Base-by-base conservation (phyloP, 37 sponge, comb jelly and placozoan genomes). In the Tethya wilhelma region DNA sequence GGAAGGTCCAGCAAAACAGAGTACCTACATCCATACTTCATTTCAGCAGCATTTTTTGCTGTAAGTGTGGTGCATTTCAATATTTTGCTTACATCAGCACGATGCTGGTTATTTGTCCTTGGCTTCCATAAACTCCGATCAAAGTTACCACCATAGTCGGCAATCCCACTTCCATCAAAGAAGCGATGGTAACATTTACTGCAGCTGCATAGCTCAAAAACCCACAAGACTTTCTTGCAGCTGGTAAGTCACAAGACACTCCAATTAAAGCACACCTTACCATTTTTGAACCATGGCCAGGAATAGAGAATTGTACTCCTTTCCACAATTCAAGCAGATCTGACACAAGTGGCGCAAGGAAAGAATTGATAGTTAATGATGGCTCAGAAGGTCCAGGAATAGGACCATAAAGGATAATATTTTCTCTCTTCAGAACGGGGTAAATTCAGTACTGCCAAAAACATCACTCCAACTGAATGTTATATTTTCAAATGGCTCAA, bases 341-440 rank as follows among this genome's bases (percentile, higher is more conserved):
- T 38, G 29, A 37, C 7, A 83, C 67, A 6, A 83, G 75, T 45
- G 83, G 75, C 0, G 31, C 7, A 19, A 83, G 38, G 37, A 30
- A 83, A 19, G 56, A 28, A 49, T 83, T 83, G 1, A 83, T 64
- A 25, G 56, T 22, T 8, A 8, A 19, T 26, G 36, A 23, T 11
- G 83, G 83, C 32, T 83, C 83, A 58, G 32, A n/a, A 1, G 82
- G 82, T 4, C 82, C 82, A 70, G 82, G 82, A 56, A 81, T 56
- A 30, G 71, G 30, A 12, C 72, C 82, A 37, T 71, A 30, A 2
- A 81, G 49, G 38, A 69, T 32, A 12, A 81, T 25, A 39, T 81
- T 81, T 49, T 71, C 63, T 36, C 46, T 4, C 45, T 70, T 70
- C 25, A 46, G 71, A 11, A 0, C 64, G 23, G 26, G 80, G 80